Conservation (phyloP, 2,113 vertebrate species). For the Malurus elegans region DNA sequence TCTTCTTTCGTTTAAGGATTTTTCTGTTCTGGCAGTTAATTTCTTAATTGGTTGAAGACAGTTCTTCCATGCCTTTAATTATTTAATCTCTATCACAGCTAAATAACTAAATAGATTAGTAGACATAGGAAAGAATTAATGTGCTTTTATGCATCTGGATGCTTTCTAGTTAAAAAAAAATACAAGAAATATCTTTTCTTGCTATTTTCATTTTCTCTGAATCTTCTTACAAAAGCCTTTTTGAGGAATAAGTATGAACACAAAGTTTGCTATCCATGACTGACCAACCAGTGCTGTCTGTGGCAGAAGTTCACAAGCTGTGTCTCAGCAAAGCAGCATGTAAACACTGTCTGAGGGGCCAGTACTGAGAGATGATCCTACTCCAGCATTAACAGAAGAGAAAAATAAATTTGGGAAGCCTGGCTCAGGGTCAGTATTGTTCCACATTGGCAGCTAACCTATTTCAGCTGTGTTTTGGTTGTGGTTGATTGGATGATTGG, state of each 20-base stretch:
- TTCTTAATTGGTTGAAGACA: neutral
- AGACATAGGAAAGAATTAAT: neutral
- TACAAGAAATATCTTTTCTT: neutral
- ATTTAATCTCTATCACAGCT: neutral
- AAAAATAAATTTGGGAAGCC: neutral
- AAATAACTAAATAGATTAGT: neutral
- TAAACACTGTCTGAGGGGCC: neutral
- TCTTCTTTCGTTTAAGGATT: neutral
- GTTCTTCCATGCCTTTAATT: neutral
- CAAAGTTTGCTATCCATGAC: neutral
- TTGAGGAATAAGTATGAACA: neutral
- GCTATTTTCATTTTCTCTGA: neutral
- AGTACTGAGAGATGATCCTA: neutral
- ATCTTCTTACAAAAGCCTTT: neutral
- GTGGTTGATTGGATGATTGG: neutral
- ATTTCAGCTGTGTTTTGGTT: neutral
- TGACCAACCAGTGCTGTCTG: neutral
- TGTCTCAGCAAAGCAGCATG: neutral
- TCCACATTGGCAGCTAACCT: neutral
- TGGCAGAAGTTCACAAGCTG: neutral
- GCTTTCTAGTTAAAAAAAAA: neutral
- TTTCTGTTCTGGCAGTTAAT: neutral
- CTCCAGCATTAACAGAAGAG: neutral
- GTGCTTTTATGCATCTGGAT: neutral
- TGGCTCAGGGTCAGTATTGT: neutral